Percentiles rank a stretch among this genome's conserved stretches.
Conservation (phyloP, 2,797 vertebrate species). For the Ficedula albicollis region DNA sequence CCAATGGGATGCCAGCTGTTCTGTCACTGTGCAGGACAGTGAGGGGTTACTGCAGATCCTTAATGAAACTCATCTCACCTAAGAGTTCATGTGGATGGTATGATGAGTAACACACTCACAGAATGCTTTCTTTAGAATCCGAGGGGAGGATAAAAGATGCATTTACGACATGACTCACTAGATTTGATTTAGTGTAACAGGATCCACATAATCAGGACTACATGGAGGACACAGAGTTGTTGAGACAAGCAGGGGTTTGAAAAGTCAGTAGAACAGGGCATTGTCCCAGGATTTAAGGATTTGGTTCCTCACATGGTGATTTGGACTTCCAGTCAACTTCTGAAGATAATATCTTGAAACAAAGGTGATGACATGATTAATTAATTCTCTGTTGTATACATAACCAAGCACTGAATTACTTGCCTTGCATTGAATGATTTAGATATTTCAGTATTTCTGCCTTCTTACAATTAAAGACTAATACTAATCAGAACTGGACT, state of each 20-base stretch:
- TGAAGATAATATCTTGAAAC: not conserved
- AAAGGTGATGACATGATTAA: not conserved
- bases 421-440: not conserved
- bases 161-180: not conserved
- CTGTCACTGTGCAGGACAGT: not conserved
- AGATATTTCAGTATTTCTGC: not conserved
- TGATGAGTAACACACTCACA: not conserved
- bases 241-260: not conserved
- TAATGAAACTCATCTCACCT: rapidly evolving
- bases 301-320: not conserved
- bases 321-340: not conserved
- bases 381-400: not conserved
- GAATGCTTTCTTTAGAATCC: not conserved
- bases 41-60: not conserved
- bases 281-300: not conserved
- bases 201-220: not conserved
- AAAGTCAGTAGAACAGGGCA: not conserved
- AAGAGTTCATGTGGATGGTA: not conserved
- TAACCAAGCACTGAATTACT: not conserved
- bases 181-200: not conserved
- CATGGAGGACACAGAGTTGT: not conserved
- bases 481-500: not conserved
- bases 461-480: not conserved
- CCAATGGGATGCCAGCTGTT: not conserved
- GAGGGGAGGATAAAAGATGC: not conserved